These are phyloP conservation scores for Coregonus sp. DNA, from an alignment of 2,797 vertebrate genomes.

Conservation along the genomic window DNA sequence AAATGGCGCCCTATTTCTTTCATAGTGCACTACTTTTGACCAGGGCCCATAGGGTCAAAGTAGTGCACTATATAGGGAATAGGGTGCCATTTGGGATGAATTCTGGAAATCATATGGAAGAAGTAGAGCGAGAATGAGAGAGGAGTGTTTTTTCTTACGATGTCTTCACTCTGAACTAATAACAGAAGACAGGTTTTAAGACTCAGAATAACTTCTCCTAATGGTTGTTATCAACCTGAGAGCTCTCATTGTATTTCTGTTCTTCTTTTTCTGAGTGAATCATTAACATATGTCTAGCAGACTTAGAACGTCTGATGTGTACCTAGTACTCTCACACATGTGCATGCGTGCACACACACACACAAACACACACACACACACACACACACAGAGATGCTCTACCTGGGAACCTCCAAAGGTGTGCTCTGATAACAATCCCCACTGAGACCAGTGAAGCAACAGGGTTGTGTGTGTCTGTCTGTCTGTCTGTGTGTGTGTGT, in stretches of 20 bases:
- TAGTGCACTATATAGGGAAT: too few relatives aligned
- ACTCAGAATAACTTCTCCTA: not conserved
- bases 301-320: not conserved
- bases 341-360: not conserved
- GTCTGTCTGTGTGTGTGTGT: not conserved
- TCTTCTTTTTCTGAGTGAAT: not conserved
- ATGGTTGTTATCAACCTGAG: not conserved
- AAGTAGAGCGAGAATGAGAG: not conserved
- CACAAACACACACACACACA: not conserved
- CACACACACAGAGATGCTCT: not conserved
- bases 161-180: too few relatives aligned
- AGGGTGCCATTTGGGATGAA: too few relatives aligned
- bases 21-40: too few relatives aligned
- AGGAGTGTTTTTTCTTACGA: not conserved
- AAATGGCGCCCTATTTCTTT: not conserved
- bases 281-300: not conserved
- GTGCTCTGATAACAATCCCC: not conserved
- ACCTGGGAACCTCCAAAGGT: constrained; percentile 6
- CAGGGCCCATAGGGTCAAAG: too few relatives aligned
- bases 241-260: constrained; percentile 3
- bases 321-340: not conserved
- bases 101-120: constrained; percentile 1
- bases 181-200: not conserved
- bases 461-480: constrained; percentile 9
- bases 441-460: not conserved